These are phyloP conservation scores for Leptarthrus brevirostris DNA, from an alignment of 2,888 invertebrate species.

Conservation along the genomic window DNA sequence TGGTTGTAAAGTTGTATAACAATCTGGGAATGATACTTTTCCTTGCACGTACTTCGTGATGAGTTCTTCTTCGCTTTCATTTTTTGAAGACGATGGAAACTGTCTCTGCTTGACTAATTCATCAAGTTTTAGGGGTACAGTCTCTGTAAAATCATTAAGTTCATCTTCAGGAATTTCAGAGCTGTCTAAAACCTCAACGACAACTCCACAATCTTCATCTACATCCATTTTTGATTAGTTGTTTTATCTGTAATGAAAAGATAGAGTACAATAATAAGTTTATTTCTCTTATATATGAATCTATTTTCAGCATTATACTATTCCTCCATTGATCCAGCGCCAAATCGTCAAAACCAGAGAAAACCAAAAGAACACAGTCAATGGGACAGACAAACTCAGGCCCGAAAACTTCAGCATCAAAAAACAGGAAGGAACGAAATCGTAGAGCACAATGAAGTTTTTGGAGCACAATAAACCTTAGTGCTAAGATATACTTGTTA, in stretches of 20 bases:
- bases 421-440: too few relatives aligned
- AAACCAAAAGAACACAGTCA: too few relatives aligned
- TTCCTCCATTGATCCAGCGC: too few relatives aligned
- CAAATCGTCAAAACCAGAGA: too few relatives aligned
- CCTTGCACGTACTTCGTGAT: slow-evolving; percentile 79
- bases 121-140: slow-evolving; percentile 60
- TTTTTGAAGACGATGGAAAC: neutral
- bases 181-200: slow-evolving; percentile 53
- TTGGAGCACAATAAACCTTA: too few relatives aligned
- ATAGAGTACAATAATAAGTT: too few relatives aligned
- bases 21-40: slow-evolving; percentile 79
- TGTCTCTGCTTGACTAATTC: slow-evolving; percentile 56
- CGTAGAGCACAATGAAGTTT: too few relatives aligned
- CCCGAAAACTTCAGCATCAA: too few relatives aligned
- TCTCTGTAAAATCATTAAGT: slow-evolving; percentile 63
- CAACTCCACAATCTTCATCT: slow-evolving; percentile 3
- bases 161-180: slow-evolving; percentile 60
- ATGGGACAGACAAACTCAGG: too few relatives aligned
- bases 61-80: slow-evolving; percentile 69
- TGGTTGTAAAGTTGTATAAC: slow-evolving; percentile 67
- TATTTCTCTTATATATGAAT: too few relatives aligned
- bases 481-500: too few relatives aligned
- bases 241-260: neutral
- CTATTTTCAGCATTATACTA: too few relatives aligned
- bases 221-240: neutral